These are phyloP conservation scores for Bubo scandiacus DNA, from an alignment of 2,113 vertebrate genomes.

Conservation along the genomic window DNA sequence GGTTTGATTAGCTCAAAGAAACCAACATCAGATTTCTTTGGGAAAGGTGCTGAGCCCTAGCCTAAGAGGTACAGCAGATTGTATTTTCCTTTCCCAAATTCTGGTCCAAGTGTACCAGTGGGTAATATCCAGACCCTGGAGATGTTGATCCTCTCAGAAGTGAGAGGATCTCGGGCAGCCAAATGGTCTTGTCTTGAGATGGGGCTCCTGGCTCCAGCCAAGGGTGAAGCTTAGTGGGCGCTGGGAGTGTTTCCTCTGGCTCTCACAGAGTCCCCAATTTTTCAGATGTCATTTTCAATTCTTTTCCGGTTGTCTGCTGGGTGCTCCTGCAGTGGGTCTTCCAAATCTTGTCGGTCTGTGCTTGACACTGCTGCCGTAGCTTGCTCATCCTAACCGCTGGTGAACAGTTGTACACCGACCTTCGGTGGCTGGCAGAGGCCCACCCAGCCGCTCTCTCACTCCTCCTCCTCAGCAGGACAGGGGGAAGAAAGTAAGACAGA, in stretches of 20 bases:
- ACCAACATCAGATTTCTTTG: background rate
- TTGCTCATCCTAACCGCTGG: background rate
- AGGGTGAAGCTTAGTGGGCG: background rate
- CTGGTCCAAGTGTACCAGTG: background rate
- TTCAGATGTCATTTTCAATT: background rate
- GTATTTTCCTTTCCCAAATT: background rate
- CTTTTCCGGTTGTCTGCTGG: background rate
- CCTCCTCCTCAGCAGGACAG: background rate
- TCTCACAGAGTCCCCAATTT: background rate
- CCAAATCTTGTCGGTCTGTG: background rate
- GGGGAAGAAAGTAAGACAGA: background rate
- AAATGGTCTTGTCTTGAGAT: background rate
- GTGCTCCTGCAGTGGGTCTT: background rate
- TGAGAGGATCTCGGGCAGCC: rapidly evolving
- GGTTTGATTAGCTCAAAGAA: background rate
- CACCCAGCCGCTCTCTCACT: background rate
- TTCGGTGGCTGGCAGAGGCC: background rate
- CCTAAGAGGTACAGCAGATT: background rate
- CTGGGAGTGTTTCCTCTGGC: background rate
- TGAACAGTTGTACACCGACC: background rate
- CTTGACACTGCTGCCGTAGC: background rate
- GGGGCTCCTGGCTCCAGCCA: background rate
- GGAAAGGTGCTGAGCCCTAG: background rate
- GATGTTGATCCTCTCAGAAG: background rate
- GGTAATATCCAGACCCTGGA: background rate